These are phyloP conservation scores for Aphelenchoides avenae DNA, from an alignment of 1,140 invertebrate species.

Conservation along the genomic window DNA sequence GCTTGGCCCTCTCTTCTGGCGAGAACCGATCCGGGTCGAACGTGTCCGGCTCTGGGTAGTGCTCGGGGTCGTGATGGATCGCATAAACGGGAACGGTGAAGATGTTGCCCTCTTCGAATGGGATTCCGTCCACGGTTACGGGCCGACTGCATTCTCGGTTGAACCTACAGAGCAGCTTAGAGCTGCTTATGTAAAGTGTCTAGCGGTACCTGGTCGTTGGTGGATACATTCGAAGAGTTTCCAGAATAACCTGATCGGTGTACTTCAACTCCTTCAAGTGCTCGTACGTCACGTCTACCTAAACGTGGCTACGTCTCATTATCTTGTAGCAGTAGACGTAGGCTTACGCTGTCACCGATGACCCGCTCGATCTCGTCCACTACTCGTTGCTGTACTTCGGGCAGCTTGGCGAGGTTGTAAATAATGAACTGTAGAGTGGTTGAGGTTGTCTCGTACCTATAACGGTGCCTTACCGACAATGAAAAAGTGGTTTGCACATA, in stretches of 20 bases:
- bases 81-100: constrained; percentile 21
- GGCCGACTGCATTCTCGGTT: constrained; percentile 17
- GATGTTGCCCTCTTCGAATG: constrained; percentile 15
- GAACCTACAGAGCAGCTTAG: constrained; percentile 34
- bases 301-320: constrained; percentile 1
- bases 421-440: constrained; percentile 40
- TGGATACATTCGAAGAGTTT: constrained; percentile 24
- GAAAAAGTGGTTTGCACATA: too few species aligned
- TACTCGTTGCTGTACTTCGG: constrained; percentile 50
- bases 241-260: constrained; percentile 22
- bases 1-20: constrained; percentile 8
- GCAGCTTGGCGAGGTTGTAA: constrained; percentile 52
- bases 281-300: constrained; percentile 21
- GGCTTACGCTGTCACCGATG: constrained; percentile 15
- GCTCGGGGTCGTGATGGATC: constrained; percentile 18
- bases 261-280: constrained; percentile 20
- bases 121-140: constrained; percentile 16
- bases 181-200: too few species aligned
- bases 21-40: constrained; percentile 32
- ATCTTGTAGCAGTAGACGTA: neutral
- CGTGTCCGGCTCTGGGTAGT: constrained; percentile 21
- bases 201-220: constrained; percentile 22
- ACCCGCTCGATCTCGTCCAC: constrained; percentile 18
- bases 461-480: too few species aligned
- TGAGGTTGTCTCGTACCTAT: constrained; percentile 57